Base-by-base conservation (phyloP, 2,888 invertebrate species). In the Incurvaria masculella region DNA sequence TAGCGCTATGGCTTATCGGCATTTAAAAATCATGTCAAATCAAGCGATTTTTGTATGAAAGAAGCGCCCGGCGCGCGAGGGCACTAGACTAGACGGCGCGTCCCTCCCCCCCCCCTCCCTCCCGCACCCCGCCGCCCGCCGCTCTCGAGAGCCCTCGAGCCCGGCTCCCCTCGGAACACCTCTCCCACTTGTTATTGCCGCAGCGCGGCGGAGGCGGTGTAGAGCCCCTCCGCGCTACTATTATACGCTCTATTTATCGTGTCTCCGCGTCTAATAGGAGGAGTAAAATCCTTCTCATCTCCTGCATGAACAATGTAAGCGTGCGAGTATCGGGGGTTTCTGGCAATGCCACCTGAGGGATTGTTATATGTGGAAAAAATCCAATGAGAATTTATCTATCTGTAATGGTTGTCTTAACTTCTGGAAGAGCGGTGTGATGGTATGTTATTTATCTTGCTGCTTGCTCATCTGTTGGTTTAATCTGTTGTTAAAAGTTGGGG, bases 11-110 rank as follows among this genome's bases (percentile, higher is more conserved):
- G 61, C 63, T 62, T 75, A 75, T 74, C 74, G 62, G 63, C 62
- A 66, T 74, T 74, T 73, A 71, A 73, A 69, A 76, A 76, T 76
- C 75, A 71, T 75, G 76, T 73, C 71, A 73, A 74, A 76, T 76
- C 73, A 75, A 69, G 72, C 72, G 72, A 71, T 73, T 75, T 74
- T 71, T 67, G 66, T 65, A 62, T 63, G 63, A 64, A 70, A 72
- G 66, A 66, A 65, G 20, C 64, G 62, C 55, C 51, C 56, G 55
- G 51, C 23, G 23, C 8, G 33, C 33, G 33, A 33, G 33, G 14
- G 33, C 33, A 14, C 33, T 33, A 33, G 33, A 33, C 11, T 33
- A 33, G 33, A 33, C 33, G 33, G 33, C 14, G 33, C 33, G 11
- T 4, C 23, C 5, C 23, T 4, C 23, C 23, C 23, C 23, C 4